Conservation (phyloP, 2,888 invertebrate species). For the Phyto melanocephala region DNA sequence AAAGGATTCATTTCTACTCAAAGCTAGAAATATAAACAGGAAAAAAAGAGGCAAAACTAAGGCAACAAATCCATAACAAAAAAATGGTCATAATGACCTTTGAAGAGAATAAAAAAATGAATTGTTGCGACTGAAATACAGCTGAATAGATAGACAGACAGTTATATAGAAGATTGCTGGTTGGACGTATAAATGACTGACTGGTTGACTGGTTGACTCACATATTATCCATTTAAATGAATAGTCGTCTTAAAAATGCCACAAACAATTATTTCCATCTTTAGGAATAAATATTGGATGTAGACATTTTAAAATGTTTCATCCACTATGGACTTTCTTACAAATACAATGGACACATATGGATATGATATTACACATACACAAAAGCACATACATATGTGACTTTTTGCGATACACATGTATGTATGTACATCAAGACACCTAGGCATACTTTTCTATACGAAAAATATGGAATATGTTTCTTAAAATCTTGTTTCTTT, state of each 20-base stretch:
- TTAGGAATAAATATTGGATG: neutral
- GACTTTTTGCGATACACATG: neutral
- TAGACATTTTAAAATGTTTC: slow-evolving; percentile 23
- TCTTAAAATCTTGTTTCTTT: neutral
- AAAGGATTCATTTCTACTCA: slow-evolving; percentile 14
- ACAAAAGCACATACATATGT: neutral
- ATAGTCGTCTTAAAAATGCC: neutral
- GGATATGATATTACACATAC: neutral
- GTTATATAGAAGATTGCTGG: neutral
- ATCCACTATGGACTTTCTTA: neutral
- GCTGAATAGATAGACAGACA: neutral
- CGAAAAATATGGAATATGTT: no score
- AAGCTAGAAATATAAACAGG: neutral
- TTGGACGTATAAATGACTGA: neutral
- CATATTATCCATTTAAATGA: neutral
- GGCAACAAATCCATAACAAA: neutral
- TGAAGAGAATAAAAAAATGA: slow-evolving; percentile 1
- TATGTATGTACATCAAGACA: no score
- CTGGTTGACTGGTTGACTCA: neutral
- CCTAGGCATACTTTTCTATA: neutral
- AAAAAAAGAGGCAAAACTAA: neutral
- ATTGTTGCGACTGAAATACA: neutral
- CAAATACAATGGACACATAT: neutral
- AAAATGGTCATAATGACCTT: slow-evolving; percentile 27
- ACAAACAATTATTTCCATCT: slow-evolving; percentile 36